phyloP scores from a whole-genome alignment of 2,113 vertebrate genomes.

The Megaceryle torquata region DNA sequence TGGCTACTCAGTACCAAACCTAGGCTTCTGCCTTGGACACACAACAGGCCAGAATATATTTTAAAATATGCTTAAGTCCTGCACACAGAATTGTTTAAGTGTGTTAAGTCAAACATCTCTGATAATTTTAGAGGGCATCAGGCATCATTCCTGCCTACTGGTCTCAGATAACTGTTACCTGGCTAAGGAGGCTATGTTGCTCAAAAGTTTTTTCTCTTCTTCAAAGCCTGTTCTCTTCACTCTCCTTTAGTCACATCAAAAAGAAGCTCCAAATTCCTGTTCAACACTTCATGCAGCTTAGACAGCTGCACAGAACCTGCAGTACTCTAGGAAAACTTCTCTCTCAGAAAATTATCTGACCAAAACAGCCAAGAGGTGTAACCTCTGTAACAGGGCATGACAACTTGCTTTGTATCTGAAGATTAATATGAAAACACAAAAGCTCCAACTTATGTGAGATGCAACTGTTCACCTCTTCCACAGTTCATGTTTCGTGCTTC shows the following conservation, averaged over 20 bases:
- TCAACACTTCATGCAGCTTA: not conserved
- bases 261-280: not conserved
- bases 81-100: not conserved
- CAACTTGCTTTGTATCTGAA: not conserved
- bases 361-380: not conserved
- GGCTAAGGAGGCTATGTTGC: too few species aligned
- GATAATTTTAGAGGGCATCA: not conserved
- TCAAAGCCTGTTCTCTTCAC: not conserved
- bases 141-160: not conserved
- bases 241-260: not conserved
- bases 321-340: not conserved
- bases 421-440: not conserved
- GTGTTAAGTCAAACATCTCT: not conserved
- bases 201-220: not conserved
- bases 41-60: not conserved
- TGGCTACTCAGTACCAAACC: not conserved
- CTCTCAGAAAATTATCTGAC: not conserved
- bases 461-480: not conserved
- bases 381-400: not conserved
- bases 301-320: not conserved
- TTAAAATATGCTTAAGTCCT: not conserved
- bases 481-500: not conserved
- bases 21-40: not conserved
- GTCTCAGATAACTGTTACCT: not conserved
- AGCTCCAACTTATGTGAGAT: not conserved